phyloP scores from a whole-genome alignment of 2,797 vertebrate genomes.

The Helarctos malayanus region DNA sequence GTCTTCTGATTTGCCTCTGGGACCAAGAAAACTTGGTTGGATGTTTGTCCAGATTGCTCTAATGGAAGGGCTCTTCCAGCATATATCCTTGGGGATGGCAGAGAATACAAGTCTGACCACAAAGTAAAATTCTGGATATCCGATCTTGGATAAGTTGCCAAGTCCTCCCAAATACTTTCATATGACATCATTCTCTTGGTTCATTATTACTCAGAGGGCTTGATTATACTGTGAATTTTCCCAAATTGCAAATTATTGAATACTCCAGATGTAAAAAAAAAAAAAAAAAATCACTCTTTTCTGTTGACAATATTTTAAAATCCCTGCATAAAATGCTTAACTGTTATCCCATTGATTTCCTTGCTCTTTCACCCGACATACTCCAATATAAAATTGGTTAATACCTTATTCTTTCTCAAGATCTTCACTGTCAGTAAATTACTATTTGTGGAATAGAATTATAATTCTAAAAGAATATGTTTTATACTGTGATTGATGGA shows the following conservation, averaged over 20 bases:
- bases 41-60: neutral
- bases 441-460: slow-evolving; percentile 67
- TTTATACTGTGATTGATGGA: slow-evolving; percentile 70
- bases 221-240: neutral
- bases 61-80: neutral
- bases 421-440: slow-evolving; percentile 64
- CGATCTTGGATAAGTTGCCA: neutral
- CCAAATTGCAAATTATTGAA: neutral
- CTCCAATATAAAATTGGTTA: neutral
- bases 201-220: neutral
- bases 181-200: neutral
- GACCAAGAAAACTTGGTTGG: neutral
- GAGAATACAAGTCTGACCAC: neutral
- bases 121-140: neutral
- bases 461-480: slow-evolving; percentile 74
- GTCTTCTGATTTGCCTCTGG: neutral
- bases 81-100: neutral
- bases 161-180: neutral
- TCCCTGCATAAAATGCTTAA: neutral
- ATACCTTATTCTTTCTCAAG: slow-evolving; percentile 44
- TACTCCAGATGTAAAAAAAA: slow-evolving; percentile 9
- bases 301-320: neutral
- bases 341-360: neutral
- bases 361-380: neutral
- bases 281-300: slow-evolving; percentile 18